phyloP scores from a whole-genome alignment of 2,888 invertebrate species.

The Physocephala rufipes region DNA sequence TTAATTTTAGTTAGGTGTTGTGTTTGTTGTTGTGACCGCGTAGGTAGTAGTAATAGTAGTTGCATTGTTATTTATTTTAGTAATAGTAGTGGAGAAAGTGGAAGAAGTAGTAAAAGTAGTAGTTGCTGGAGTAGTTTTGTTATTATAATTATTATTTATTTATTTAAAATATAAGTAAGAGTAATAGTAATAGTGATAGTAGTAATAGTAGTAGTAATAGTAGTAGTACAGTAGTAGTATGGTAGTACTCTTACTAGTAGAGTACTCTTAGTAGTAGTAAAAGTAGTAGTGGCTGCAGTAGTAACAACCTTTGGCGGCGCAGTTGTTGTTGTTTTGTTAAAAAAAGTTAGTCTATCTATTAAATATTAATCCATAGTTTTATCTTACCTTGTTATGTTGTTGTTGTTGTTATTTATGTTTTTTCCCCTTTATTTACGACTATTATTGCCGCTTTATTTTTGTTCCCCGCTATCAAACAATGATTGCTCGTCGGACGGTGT shows the following conservation, averaged over 20 bases:
- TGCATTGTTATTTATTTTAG: neutral
- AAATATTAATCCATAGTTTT: slow-evolving; percentile 9
- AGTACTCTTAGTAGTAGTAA: no score
- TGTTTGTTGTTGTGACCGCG: neutral
- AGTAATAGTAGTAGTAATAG: no score
- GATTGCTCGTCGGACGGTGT: slow-evolving; percentile 5
- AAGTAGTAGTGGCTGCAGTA: neutral
- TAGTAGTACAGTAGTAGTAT: no score
- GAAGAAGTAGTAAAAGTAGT: no score
- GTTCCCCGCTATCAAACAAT: neutral
- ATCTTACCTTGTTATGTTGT: neutral
- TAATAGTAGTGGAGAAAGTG: no score
- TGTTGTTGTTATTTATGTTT: neutral
- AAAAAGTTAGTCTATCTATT: slow-evolving; percentile 20
- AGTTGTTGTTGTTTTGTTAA: slow-evolving; percentile 11
- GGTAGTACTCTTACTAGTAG: no score
- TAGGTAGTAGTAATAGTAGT: no score
- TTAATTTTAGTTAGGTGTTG: neutral
- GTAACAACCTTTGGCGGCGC: neutral
- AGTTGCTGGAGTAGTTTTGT: no score
- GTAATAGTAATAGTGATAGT: no score
- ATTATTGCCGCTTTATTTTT: neutral
- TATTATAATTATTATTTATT: no score
- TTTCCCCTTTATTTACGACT: neutral
- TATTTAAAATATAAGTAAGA: no score